A percentile compares a stretch with the other conserved stretches of the same genome.
Conservation (phyloP, 1,140 invertebrate species). For the Drosophila ficusphila region DNA sequence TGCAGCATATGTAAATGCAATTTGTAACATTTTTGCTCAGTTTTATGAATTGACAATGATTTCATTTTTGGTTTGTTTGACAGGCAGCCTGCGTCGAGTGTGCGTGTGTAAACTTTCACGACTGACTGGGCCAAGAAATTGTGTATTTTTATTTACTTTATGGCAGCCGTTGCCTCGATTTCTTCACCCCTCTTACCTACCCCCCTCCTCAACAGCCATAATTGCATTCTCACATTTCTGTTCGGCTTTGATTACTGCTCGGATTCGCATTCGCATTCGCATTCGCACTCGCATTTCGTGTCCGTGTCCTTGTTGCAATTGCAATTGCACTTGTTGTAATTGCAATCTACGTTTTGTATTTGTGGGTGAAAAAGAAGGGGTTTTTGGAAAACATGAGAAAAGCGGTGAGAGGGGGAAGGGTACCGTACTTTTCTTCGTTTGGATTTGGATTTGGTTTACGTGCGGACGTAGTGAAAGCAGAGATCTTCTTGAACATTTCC, state of each 20-base stretch:
- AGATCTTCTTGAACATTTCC: conserved; percentile 73
- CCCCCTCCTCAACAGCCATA: conserved; percentile 32
- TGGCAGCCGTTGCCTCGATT: background rate
- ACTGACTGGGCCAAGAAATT: conserved; percentile 39
- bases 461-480: conserved; percentile 25
- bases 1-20: conserved; percentile 78
- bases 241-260: conserved; percentile 67
- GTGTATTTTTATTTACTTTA: conserved; percentile 65
- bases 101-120: conserved; percentile 56
- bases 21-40: conserved; percentile 75
- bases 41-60: conserved; percentile 83
- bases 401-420: background rate
- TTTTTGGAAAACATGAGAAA: background rate
- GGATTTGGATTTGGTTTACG: conserved; percentile 62
- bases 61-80: conserved; percentile 79
- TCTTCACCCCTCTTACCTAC: background rate
- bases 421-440: conserved; percentile 43
- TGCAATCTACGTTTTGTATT: conserved; percentile 65
- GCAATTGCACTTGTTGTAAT: conserved; percentile 73
- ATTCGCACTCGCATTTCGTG: conserved; percentile 13
- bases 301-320: conserved; percentile 23
- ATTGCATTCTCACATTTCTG: conserved; percentile 75
- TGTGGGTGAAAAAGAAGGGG: background rate
- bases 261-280: conserved; percentile 18
- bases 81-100: conserved; percentile 40